Base-by-base conservation (phyloP, 2,888 invertebrate genomes). In the Erannis defoliaria region DNA sequence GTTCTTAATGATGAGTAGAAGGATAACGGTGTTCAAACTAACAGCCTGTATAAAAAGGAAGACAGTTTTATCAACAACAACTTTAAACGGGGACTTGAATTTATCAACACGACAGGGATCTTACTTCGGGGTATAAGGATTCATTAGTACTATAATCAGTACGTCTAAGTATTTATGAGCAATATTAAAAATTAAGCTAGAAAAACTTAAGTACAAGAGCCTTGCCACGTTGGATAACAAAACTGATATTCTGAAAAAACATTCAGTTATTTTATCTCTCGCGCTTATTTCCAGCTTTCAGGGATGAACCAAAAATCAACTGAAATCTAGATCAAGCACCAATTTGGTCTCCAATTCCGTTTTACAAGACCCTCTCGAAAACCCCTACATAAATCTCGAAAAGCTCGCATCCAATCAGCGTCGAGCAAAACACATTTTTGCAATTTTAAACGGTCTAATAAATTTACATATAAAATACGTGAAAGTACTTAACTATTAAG, bases 381-480 rank as follows among this genome's bases (percentile, higher is more conserved):
- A 54, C 48, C 19, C 45, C 40, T 12, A 35, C 38, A 60, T 49
- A 54, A 48, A 48, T 54, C 42, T 42, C 33, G 31, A 49, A 60
- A 60, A 42, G 42, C 48, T 40, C 26, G 31, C 23, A 42, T 48
- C 40, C 48, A 60, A 60, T 54, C 53, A 54, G 19, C 23, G 23
- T 16, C 38, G 31, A 48, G 45, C 16, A 38, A 51, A 45, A 37
- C 19, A 14, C 35, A 21, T 6, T 5, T 6, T 35, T 49, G 12
- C 19, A 40, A 67, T 63, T 63, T 63, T 62, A 62, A 68, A 65
- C 49, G 42, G 26, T 55, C 31, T 29, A 46, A 68, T 68, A 64
- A 66, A 65, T 65, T 60, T 40, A 55, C 58, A 42, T 33, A 19
- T 37, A 58, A 65, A 61, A 54, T 53, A 45, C 45, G 46, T 1